A percentile compares a stretch with the other conserved stretches of the same genome.
These are phyloP conservation scores for Microctenopoma lineatum DNA, from an alignment of 2,797 vertebrate genomes.

Conservation along the genomic window DNA sequence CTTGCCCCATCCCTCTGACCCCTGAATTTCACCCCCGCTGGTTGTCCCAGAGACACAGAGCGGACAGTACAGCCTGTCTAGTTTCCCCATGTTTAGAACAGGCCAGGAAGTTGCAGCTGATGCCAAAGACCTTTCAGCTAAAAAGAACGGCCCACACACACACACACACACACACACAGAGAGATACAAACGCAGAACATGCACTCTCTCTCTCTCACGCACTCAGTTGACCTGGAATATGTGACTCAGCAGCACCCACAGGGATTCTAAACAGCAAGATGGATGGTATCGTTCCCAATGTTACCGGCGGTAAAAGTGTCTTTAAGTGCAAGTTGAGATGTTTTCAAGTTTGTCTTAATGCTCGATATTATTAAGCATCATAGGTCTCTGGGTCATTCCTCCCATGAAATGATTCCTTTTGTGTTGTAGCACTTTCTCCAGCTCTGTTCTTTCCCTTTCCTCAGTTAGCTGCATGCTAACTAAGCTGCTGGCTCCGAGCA, in stretches of 20 bases:
- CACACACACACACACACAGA: not conserved
- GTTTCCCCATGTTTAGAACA: slow-evolving; percentile 35
- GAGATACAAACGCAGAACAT: slow-evolving; percentile 16
- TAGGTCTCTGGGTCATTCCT: no score
- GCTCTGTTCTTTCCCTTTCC: not conserved
- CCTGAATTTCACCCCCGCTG: slow-evolving; percentile 46
- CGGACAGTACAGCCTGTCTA: slow-evolving; percentile 56
- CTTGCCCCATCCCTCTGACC: slow-evolving; percentile 46
- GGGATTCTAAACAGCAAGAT: slow-evolving; percentile 24
- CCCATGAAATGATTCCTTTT: no score
- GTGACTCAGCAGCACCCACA: slow-evolving; percentile 66
- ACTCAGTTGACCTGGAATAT: slow-evolving; percentile 51
- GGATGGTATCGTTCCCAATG: slow-evolving; percentile 45
- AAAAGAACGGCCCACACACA: slow-evolving; percentile 46
- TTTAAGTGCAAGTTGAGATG: not conserved
- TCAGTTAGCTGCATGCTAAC: slow-evolving; percentile 47
- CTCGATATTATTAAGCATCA: no score
- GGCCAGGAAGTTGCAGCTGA: slow-evolving; percentile 52
- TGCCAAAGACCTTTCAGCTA: slow-evolving; percentile 51
- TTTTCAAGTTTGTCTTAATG: not conserved
- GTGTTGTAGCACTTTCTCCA: not conserved
- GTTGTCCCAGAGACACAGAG: slow-evolving; percentile 67
- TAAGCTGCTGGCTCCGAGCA: slow-evolving; percentile 35
- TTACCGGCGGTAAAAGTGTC: slow-evolving; percentile 18
- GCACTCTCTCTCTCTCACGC: slow-evolving; percentile 12